Evolutionary conservation across 2,888 invertebrate species (phyloP).

Genomic region (Latrodectus hesperus): DNA sequence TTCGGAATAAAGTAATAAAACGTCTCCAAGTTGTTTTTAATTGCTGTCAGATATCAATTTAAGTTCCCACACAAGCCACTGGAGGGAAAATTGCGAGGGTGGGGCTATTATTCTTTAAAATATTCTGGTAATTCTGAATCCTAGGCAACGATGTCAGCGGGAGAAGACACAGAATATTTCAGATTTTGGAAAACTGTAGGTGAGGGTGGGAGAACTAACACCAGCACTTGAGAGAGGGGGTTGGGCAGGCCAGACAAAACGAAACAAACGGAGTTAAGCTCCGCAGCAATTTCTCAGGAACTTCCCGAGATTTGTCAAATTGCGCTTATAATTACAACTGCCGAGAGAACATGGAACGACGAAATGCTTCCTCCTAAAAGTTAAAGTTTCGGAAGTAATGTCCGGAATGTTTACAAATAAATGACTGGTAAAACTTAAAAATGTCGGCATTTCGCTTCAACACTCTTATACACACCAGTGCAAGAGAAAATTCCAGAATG

Average conservation of each 20-base stretch:
- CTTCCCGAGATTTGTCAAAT: slow-evolving; percentile 61
- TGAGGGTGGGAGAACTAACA: too few relatives aligned
- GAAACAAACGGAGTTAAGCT: slow-evolving; percentile 44
- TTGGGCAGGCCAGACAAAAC: slow-evolving; percentile 18
- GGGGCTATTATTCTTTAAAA: not conserved
- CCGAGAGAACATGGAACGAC: slow-evolving; percentile 8
- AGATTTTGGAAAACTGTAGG: too few relatives aligned
- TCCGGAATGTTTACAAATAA: slow-evolving; percentile 65
- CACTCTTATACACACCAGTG: not conserved
- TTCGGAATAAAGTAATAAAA: not conserved
- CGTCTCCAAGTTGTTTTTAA: not conserved
- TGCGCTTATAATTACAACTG: slow-evolving; percentile 66
- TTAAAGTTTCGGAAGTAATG: slow-evolving; percentile 57
- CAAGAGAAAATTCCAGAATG: slow-evolving; percentile 26
- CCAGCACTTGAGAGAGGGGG: not conserved
- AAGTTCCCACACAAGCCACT: not conserved
- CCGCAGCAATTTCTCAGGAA: slow-evolving; percentile 44
- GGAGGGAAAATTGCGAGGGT: not conserved
- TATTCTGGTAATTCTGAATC: not conserved
- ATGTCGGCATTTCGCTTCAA: slow-evolving; percentile 59
- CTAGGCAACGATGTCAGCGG: not conserved
- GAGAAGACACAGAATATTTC: not conserved
- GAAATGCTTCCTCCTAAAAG: slow-evolving; percentile 51
- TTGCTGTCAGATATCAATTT: not conserved
- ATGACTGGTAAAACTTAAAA: slow-evolving; percentile 63